Evolutionary conservation across 2,113 vertebrate species (phyloP).

Genomic region (Callionymus lyra): DNA sequence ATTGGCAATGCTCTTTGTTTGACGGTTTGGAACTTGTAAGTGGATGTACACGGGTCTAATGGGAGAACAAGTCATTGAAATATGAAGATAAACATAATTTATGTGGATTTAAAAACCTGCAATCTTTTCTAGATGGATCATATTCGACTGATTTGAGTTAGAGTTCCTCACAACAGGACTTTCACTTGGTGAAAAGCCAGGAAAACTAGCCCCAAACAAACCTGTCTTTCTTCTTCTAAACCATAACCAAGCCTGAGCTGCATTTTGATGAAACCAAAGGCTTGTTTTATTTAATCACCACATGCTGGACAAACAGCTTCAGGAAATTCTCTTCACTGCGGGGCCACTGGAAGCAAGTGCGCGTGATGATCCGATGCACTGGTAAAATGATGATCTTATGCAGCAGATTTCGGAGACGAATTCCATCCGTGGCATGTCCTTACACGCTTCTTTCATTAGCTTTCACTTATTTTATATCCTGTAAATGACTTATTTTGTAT

Average conservation of each 20-base stretch:
- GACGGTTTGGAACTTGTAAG: slow-evolving; percentile 19
- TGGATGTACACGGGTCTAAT: slow-evolving; percentile 21
- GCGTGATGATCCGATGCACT: slow-evolving; percentile 1
- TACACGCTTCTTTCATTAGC: slow-evolving; percentile 12
- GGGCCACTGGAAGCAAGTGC: too few relatives aligned
- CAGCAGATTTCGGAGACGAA: slow-evolving; percentile 37
- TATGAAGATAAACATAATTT: slow-evolving; percentile 2
- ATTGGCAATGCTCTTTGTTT: slow-evolving; percentile 14
- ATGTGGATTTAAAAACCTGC: too few relatives aligned
- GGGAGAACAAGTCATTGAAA: slow-evolving; percentile 20
- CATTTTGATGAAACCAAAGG: neutral
- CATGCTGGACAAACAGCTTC: too few relatives aligned
- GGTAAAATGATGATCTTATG: slow-evolving; percentile 37
- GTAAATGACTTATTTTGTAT: too few relatives aligned
- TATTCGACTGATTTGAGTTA: too few relatives aligned
- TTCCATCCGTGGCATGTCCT: slow-evolving; percentile 19
- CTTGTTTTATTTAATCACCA: slow-evolving; percentile 7
- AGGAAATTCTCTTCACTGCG: too few relatives aligned
- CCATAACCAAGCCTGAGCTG: slow-evolving; percentile 1
- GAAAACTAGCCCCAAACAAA: slow-evolving; percentile 14
- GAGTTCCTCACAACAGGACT: too few relatives aligned
- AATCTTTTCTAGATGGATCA: too few relatives aligned
- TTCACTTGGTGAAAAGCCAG: slow-evolving; percentile 19
- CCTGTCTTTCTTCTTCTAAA: slow-evolving; percentile 7
- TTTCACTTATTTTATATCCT: neutral